Base-by-base conservation (phyloP, 2,888 invertebrate genomes). In the Platypus cylindrus region DNA sequence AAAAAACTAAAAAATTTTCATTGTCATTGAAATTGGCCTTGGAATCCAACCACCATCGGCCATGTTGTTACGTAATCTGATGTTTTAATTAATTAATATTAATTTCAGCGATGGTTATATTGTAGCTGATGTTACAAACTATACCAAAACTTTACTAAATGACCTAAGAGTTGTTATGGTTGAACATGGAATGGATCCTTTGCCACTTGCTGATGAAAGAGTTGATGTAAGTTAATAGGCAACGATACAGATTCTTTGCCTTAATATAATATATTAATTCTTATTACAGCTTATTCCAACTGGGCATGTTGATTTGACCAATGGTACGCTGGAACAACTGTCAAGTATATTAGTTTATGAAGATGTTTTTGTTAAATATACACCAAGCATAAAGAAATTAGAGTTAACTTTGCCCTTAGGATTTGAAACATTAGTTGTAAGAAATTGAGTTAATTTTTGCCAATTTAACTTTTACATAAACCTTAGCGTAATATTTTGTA, bases 241-340 rank as follows among this genome's bases (percentile, higher is more conserved):
- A 20, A 20, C 5, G 7, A 20, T 7, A 20, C 7, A 20, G 5
- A 5, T 20, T 20, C 5, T 20, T 9, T 9, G 20, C 5, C 20
- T 20, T 20, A 20, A 20, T 20, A 9, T 7, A 7, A 20, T 7
- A 20, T 20, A 9, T 28, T 17, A 15, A 23, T 8, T 17, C 24
- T 12, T 9, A 28, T 34, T 39, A 36, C 18, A 43, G 39, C 16
- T 43, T 17, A 22, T 43, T 30, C 39, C 31, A 2, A 29, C 37
- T 30, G 71, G 70, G 0, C 62, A 63, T 60, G 45, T 71, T 36
- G 60, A 56, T 38, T 55, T 71, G 40, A 56, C 61, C 33, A 53
- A 66, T 38, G 70, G 71, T 2, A 50, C 54, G 48, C 59, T 70
- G 59, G 60, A 61, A 5, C 68, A 69, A 3, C 47, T 69, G 8